Percentiles rank a stretch among this genome's conserved stretches.
Conservation (phyloP, 1,140 invertebrate genomes). For the Lordiphosa mommai region DNA sequence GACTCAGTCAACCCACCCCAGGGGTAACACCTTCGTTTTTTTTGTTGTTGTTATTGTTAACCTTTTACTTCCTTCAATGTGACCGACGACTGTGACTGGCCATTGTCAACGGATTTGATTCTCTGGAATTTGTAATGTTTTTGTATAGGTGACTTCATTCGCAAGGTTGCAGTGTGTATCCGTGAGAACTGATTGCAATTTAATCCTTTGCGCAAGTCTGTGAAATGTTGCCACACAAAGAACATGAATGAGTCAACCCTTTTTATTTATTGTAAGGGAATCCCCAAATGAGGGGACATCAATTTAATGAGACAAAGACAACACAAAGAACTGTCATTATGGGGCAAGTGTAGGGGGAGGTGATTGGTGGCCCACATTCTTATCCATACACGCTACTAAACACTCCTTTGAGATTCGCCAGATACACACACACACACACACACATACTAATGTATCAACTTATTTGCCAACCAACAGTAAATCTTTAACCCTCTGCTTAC, state of each 20-base stretch:
- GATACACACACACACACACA: too few relatives aligned
- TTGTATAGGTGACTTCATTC: constrained; percentile 29
- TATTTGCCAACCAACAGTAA: too few relatives aligned
- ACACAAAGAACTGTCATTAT: constrained; percentile 1
- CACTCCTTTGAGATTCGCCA: too few relatives aligned
- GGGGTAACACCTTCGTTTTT: constrained; percentile 41
- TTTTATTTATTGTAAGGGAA: constrained; percentile 32
- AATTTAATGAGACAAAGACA: constrained; percentile 39
- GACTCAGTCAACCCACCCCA: constrained; percentile 39
- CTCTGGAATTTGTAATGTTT: constrained; percentile 11
- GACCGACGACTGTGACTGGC: neutral
- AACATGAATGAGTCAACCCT: constrained; percentile 11
- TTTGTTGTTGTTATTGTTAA: constrained; percentile 32
- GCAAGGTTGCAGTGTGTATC: constrained; percentile 46
- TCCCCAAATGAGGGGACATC: constrained; percentile 56
- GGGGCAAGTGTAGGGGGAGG: constrained; percentile 2
- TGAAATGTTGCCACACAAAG: constrained; percentile 4
- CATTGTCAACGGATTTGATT: constrained; percentile 31
- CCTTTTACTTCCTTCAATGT: constrained; percentile 52
- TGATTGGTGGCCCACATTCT: neutral
- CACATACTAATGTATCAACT: too few relatives aligned
- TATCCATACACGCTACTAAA: too few relatives aligned
- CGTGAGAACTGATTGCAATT: constrained; percentile 52
- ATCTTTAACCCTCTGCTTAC: too few relatives aligned
- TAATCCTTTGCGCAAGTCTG: constrained; percentile 51